Evolutionary conservation across 2,888 invertebrate species (phyloP), one percentile per base, ranked within the genome.

Genomic region (Piscicola geometra): DNA sequence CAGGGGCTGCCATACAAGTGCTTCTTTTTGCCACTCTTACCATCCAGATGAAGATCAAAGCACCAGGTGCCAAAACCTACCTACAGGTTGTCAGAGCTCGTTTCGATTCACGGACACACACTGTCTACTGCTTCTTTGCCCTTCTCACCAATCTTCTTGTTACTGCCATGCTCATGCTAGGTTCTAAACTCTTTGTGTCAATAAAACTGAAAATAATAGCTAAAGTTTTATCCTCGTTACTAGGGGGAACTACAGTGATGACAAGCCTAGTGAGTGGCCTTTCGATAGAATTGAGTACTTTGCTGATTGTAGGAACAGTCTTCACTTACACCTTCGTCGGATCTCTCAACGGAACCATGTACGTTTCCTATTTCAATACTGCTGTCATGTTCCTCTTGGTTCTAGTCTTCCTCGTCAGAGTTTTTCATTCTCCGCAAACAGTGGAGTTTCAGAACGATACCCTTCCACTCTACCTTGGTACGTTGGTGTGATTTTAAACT

Each of bases 321-420:
- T 83, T 83, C 18, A 81, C 82, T 1, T 84, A 84, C 78, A 84
- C 84, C 1, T 81, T 82, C 77, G 82, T 84, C 33, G 85, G 85
- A 0, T 84, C 84, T 0, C 81, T 85, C 3, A 84, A 84, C 0
- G 85, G 84, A 18, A 84, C 85, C 0, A 84, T 86, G 79, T 86
- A 86, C 79, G 85, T 86, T 35, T 84, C 85, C 35, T 86, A 85
- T 80, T 83, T 85, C 82, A 85, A 84, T 81, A 84, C 85, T 2
- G 81, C 81, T 71, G 79, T 84, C 75, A 83, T 86, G 69, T 84
- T 83, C 78, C 77, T 82, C 69, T 79, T 84, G 52, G 82, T 84
- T 80, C 71, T 85, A 56, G 81, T 82, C 67, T 84, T 85, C 78
- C 78, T 85, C n/a, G 76, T 81, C 72, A 80, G 81, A 66, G 82